A percentile compares a stretch with the other conserved stretches of the same genome.
Conservation (phyloP, 2,113 vertebrate species). For the Podarcis cretensis region DNA sequence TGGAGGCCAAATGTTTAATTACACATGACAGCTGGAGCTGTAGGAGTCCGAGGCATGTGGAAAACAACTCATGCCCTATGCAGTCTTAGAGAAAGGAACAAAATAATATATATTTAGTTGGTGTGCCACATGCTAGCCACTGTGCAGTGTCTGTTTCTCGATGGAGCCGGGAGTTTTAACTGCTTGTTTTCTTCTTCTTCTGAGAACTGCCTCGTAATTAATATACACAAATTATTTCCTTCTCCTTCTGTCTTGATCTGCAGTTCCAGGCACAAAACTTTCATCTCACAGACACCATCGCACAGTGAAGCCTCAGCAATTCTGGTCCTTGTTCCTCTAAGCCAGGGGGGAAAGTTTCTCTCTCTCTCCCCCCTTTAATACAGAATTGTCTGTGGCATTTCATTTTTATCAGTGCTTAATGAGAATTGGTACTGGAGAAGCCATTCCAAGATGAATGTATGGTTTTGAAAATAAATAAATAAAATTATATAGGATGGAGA, state of each 20-base stretch:
- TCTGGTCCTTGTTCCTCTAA: conserved; percentile 4
- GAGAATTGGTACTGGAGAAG: conserved; percentile 13
- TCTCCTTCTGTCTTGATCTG: conserved; percentile 17
- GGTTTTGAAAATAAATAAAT: neutral
- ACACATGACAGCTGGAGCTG: conserved; percentile 97
- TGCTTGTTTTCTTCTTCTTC: conserved; percentile 55
- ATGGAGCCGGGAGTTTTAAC: conserved; percentile 64
- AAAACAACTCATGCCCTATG: conserved; percentile 84
- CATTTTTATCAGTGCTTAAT: neutral
- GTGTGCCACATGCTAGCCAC: conserved; percentile 67
- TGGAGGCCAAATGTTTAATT: conserved; percentile 99
- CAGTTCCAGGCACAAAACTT: conserved; percentile 36
- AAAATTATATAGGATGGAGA: neutral
- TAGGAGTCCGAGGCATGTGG: conserved; percentile 87
- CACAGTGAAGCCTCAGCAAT: conserved; percentile 33
- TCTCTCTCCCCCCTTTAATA: neutral
- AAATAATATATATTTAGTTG: conserved; percentile 73
- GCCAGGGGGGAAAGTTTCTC: conserved; percentile 2
- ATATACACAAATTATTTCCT: conserved; percentile 53
- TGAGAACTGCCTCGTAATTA: conserved; percentile 57
- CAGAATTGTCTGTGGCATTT: conserved; percentile 1
- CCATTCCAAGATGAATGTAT: neutral
- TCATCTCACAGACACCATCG: neutral
- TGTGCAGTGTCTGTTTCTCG: conserved; percentile 65
- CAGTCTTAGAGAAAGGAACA: conserved; percentile 80